Evolutionary conservation across 2,797 vertebrate species (phyloP), one percentile per base, ranked within the genome.

Genomic region (Chrysocyon brachyurus): DNA sequence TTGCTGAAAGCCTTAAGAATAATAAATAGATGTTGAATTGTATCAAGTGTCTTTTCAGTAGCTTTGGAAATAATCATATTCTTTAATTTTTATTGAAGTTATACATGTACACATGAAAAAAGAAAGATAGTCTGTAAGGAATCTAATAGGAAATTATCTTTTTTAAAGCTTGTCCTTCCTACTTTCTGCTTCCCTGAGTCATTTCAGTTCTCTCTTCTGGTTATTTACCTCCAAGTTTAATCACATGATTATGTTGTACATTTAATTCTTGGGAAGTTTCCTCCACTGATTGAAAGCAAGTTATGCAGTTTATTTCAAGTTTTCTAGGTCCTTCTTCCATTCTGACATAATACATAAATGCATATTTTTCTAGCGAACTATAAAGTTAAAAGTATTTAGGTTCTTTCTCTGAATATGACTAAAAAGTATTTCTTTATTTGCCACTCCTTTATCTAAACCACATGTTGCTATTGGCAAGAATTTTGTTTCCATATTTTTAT

Each of bases 401-500:
- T 61, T 90, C 21, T 85, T 73, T 75, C 24, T 88, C 19, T 86
- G 7, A n/a, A 33, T 79, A 52, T 49, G 46, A 46, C n/a, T 66
- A 81, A 54, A 61, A 70, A 68, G 11, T 31, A 56, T 75, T 19
- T 3, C 21, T 95, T 81, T 95, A 77, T 82, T 87, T 91, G 15
- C 17, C 2, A 63, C 54, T 31, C 12, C 63, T 63, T 88, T 96
- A 86, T 61, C 40, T 31, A 93, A 87, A 85, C 10, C n/a, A 22
- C 46, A 49, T 82, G 64, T 91, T 36, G 14, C 46, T 89, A 88
- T 56, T 93, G 66, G 89, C 54, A 91, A 46, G 12, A 85, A 85
- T 64, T 94, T 94, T 52, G 63, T 21, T n/a, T 87, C 90, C 33
- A 87, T 21, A 68, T 87, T 95, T 94, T 95, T 89, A 91, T 96